Conservation (phyloP, 2,888 invertebrate genomes). For the Acleris literana region DNA sequence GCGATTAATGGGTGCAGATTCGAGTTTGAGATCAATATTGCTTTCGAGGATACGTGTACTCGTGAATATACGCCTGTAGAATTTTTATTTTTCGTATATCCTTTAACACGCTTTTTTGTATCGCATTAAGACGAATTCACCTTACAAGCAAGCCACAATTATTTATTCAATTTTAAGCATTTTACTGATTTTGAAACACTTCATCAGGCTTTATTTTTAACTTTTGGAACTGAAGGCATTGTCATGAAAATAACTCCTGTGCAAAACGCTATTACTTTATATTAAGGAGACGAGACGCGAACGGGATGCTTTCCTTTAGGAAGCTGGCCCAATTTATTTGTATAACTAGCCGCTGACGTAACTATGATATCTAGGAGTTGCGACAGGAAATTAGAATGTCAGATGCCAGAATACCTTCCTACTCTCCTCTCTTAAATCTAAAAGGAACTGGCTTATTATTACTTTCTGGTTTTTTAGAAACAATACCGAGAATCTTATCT, state of each 20-base stretch:
- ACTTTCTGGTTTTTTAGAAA: no score
- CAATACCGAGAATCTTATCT: no score
- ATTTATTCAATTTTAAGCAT: no score
- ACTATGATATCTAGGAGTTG: neutral
- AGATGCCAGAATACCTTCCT: neutral
- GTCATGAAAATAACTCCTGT: neutral
- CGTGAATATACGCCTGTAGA: no score
- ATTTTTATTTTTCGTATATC: no score
- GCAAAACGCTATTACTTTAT: neutral
- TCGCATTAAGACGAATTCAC: no score
- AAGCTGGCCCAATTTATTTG: neutral
- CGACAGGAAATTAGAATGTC: neutral
- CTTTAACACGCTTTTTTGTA: no score
- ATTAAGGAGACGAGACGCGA: neutral
- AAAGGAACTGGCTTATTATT: no score
- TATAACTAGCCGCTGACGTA: neutral
- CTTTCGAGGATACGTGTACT: neutral
- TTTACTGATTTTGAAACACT: no score
- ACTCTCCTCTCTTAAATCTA: neutral
- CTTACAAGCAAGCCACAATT: no score
- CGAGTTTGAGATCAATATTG: slow-evolving; percentile 5
- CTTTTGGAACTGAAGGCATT: neutral
- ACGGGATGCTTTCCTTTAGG: neutral
- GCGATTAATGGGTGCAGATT: slow-evolving; percentile 20
- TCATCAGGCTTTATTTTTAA: no score